Evolutionary conservation across 2,888 invertebrate genomes (phyloP).

Genomic region (Zygaena filipendulae): DNA sequence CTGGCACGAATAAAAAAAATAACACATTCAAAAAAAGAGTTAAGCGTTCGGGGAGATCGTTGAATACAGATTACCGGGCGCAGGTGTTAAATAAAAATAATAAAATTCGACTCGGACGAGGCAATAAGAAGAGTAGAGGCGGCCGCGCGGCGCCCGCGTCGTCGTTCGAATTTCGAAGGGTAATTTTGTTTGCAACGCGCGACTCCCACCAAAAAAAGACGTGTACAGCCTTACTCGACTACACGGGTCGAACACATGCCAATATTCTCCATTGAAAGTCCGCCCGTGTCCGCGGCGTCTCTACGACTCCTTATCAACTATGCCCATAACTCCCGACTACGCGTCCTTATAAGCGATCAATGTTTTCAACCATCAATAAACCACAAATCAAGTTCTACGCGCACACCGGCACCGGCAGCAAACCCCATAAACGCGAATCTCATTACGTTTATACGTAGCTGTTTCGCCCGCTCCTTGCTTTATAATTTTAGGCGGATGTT

Average conservation of each 20-base stretch:
- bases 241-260: slow-evolving; percentile 32
- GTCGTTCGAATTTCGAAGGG: slow-evolving; percentile 44
- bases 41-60: slow-evolving; percentile 66
- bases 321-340: slow-evolving; percentile 10
- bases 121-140: slow-evolving; percentile 53
- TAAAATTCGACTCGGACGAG: slow-evolving; percentile 51
- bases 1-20: no score
- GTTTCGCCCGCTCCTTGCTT: no score
- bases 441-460: no score
- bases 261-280: slow-evolving; percentile 39
- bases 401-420: no score
- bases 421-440: no score
- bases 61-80: slow-evolving; percentile 63
- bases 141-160: slow-evolving; percentile 64
- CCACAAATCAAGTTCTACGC: no score
- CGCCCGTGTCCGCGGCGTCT: slow-evolving; percentile 32
- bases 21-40: slow-evolving; percentile 61
- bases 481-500: no score
- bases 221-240: slow-evolving; percentile 40
- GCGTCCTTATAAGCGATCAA: slow-evolving; percentile 26
- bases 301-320: slow-evolving; percentile 40
- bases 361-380: slow-evolving; percentile 24
- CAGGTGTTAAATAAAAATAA: slow-evolving; percentile 70
- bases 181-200: slow-evolving; percentile 55
- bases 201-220: slow-evolving; percentile 44